These are phyloP conservation scores for human DNA, from an alignment of 2,113 vertebrate species.

Conservation along the genomic window DNA sequence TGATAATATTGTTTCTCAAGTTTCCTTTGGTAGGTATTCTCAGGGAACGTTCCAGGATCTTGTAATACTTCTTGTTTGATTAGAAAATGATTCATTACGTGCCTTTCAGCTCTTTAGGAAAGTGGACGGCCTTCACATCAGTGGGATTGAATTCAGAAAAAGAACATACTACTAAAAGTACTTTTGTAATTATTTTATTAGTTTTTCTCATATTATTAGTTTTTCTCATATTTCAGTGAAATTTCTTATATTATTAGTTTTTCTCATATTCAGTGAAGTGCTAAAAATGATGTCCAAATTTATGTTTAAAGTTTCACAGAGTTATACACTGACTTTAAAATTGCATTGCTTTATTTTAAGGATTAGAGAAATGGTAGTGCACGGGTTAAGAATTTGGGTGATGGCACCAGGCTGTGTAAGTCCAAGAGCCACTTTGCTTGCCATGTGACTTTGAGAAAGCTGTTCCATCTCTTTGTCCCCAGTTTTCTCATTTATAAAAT, in stretches of 20 bases:
- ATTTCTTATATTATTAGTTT: not conserved
- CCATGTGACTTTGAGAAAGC: not conserved
- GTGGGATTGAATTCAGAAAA: constrained; percentile 15
- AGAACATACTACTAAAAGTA: not conserved
- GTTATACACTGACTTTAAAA: not conserved
- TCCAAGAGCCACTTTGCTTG: not conserved
- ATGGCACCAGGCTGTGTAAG: not conserved
- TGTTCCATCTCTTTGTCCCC: not conserved
- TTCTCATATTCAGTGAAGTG: not conserved
- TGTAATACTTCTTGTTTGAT: constrained; percentile 14
- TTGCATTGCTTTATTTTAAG: not conserved
- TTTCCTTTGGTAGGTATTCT: not conserved
- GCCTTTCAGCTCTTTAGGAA: not conserved
- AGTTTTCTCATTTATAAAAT: not conserved
- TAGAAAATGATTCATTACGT: constrained; percentile 12
- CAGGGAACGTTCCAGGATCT: not conserved
- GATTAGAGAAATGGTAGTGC: not conserved
- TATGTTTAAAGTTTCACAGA: not conserved
- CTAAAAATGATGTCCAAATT: not conserved
- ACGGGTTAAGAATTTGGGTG: not conserved
- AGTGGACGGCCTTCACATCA: not conserved
- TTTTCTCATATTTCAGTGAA: not conserved
- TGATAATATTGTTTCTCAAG: constrained; percentile 28
- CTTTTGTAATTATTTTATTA: not conserved
- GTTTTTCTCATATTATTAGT: not conserved